Conservation (phyloP, 2,888 invertebrate genomes). For the Actias luna region DNA sequence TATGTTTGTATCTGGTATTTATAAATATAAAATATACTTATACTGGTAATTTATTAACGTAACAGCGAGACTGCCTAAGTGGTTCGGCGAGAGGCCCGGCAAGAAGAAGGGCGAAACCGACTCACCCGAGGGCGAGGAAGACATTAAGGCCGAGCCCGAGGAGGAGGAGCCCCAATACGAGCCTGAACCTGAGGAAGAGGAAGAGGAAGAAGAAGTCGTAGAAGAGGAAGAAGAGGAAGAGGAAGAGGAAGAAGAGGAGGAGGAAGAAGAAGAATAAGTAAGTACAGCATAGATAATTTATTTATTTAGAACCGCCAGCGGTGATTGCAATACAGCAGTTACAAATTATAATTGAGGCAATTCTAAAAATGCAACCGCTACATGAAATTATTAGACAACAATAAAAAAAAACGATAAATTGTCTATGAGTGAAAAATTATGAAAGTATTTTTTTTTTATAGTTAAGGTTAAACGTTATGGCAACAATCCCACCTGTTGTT, state of each 20-base stretch:
- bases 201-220: slow-evolving; percentile 85
- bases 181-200: slow-evolving; percentile 88
- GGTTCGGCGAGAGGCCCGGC: slow-evolving; percentile 97
- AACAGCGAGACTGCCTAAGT: slow-evolving; percentile 95
- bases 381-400: no score
- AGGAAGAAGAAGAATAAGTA: slow-evolving; percentile 82
- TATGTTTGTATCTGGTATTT: no score
- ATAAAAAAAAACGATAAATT: no score
- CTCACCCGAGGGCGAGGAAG: slow-evolving; percentile 95
- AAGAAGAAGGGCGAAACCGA: slow-evolving; percentile 94
- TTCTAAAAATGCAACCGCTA: no score
- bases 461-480: no score
- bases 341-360: no score
- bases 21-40: neutral
- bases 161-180: slow-evolving; percentile 85
- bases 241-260: slow-evolving; percentile 87
- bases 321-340: no score
- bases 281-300: no score
- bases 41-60: neutral
- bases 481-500: no score
- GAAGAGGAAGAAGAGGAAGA: slow-evolving; percentile 89
- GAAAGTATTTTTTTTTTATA: no score
- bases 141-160: slow-evolving; percentile 88
- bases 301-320: no score
- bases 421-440: no score